Conservation (phyloP, 2,888 invertebrate species). For the Isotomurus palustris region DNA sequence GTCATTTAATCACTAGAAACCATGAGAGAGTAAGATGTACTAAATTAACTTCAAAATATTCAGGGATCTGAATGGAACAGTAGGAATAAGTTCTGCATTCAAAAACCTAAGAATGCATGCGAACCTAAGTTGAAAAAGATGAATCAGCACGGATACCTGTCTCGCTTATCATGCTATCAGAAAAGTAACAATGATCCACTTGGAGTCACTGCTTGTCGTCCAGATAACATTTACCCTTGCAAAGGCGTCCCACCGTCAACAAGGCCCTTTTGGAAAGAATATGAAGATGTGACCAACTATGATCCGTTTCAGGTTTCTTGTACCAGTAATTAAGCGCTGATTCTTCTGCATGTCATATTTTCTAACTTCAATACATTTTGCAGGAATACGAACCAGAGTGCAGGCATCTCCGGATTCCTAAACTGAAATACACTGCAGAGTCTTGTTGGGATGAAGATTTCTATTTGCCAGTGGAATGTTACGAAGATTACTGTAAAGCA, state of each 20-base stretch:
- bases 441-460: slow-evolving; percentile 43
- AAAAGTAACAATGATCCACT: slow-evolving; percentile 15
- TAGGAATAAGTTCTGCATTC: slow-evolving; percentile 35
- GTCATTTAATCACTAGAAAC: no score
- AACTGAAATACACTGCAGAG: slow-evolving; percentile 35
- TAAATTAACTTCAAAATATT: no score
- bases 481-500: slow-evolving; percentile 33
- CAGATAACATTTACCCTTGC: slow-evolving; percentile 36
- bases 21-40: no score
- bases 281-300: slow-evolving; percentile 37
- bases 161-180: slow-evolving; percentile 38
- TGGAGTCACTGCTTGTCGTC: slow-evolving; percentile 34
- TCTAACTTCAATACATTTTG: neutral
- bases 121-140: slow-evolving; percentile 33
- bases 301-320: slow-evolving; percentile 36
- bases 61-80: slow-evolving; percentile 33
- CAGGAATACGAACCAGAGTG: slow-evolving; percentile 38
- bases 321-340: neutral
- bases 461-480: slow-evolving; percentile 37
- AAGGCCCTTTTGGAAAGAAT: slow-evolving; percentile 40
- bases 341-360: neutral
- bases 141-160: slow-evolving; percentile 41
- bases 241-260: slow-evolving; percentile 30
- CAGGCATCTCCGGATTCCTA: slow-evolving; percentile 40
- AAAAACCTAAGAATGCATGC: slow-evolving; percentile 30